Conservation (phyloP, 2,113 vertebrate species). For the Hassar affinis region DNA sequence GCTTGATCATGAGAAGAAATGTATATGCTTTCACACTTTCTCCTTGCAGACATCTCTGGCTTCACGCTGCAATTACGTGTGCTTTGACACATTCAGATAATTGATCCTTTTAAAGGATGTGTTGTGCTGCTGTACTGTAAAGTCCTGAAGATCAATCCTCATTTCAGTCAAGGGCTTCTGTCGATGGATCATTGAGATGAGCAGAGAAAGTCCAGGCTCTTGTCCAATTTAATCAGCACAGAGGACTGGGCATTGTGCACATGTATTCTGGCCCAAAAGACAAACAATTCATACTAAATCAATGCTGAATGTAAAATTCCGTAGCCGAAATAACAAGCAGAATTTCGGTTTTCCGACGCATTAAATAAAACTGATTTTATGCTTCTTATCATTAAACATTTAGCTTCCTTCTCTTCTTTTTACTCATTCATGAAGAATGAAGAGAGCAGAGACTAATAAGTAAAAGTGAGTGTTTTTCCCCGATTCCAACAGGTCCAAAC, state of each 20-base stretch:
- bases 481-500: not conserved
- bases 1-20: not conserved
- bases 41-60: not conserved
- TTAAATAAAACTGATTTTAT: not conserved
- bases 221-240: conserved; percentile 38
- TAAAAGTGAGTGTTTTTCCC: not conserved
- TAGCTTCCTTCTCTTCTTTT: not conserved
- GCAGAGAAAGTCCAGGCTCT: conserved; percentile 32
- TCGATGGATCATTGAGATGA: conserved; percentile 37
- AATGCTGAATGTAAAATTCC: conserved; percentile 20
- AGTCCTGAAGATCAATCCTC: conserved; percentile 42
- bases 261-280: conserved; percentile 28
- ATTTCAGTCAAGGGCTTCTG: conserved; percentile 19
- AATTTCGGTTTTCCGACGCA: not conserved
- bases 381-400: not conserved
- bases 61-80: conserved; percentile 32
- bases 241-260: conserved; percentile 38
- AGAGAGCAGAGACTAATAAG: not conserved
- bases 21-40: not conserved
- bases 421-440: not conserved
- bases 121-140: conserved; percentile 31
- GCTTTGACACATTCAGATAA: conserved; percentile 34
- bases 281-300: conserved; percentile 29
- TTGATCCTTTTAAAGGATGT: conserved; percentile 44
- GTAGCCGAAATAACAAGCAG: not conserved